Conservation (phyloP, 2,113 vertebrate species). For the Ictalurus furcatus region DNA sequence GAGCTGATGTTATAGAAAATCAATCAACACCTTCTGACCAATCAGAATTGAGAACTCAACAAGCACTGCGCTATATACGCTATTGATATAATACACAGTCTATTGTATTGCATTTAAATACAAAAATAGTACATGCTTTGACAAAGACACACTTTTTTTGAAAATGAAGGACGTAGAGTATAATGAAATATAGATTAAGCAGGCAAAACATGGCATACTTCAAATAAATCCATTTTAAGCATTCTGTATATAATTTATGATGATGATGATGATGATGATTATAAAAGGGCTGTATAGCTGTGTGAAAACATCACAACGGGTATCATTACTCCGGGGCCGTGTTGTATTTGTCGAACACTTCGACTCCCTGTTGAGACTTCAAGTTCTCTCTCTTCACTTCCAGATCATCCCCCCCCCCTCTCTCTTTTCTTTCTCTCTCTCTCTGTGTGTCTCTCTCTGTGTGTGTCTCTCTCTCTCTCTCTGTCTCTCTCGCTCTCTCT, state of each 20-base stretch:
- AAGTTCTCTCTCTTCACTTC: conserved; percentile 56
- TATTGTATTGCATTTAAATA: background rate
- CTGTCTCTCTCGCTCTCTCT: background rate
- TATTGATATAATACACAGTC: background rate
- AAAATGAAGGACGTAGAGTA: background rate
- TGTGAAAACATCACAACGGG: background rate
- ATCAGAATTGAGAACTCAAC: too few species aligned
- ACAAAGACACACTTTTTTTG: background rate
- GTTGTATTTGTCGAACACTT: conserved; percentile 46
- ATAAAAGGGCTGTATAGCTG: background rate
- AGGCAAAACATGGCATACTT: background rate
- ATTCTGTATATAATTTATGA: background rate
- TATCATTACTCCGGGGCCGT: conserved; percentile 26
- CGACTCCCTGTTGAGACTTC: conserved; percentile 52
- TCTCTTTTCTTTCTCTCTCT: background rate
- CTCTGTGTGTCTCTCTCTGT: background rate
- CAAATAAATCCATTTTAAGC: background rate
- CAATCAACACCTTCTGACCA: background rate
- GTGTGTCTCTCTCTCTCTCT: background rate
- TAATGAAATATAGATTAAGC: too few species aligned
- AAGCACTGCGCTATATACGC: too few species aligned
- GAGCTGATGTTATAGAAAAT: background rate
- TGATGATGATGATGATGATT: background rate
- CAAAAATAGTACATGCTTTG: background rate
- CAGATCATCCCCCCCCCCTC: background rate